Percentiles rank a stretch among this genome's conserved stretches.
Evolutionary conservation across 2,888 invertebrate species (phyloP).

Genomic region (Scaptomyza caliginosa): DNA sequence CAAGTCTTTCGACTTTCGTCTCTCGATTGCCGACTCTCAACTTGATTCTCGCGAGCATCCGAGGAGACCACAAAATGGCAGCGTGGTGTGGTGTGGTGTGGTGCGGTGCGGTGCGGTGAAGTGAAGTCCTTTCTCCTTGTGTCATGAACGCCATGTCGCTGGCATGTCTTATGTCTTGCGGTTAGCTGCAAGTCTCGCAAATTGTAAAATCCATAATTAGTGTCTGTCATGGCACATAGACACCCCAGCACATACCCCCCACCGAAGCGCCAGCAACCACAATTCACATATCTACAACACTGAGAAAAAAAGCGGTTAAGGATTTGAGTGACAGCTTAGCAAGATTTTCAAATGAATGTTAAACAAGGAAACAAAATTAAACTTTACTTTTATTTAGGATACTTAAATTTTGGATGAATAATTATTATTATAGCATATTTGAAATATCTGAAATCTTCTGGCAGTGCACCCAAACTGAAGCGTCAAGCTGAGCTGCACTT

Average conservation of each 20-base stretch:
- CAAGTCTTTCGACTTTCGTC: background rate
- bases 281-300: background rate
- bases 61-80: constrained; percentile 67
- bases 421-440: no score
- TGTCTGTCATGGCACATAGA: constrained; percentile 70
- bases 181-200: constrained; percentile 76
- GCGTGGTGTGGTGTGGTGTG: constrained; percentile 13
- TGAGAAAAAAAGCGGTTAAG: background rate
- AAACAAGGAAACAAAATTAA: background rate
- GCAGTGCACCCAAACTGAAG: constrained; percentile 1
- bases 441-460: background rate
- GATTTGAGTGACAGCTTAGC: no score
- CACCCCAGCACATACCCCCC: constrained; percentile 22
- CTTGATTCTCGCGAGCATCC: constrained; percentile 6
- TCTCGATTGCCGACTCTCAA: constrained; percentile 1
- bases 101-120: constrained; percentile 15
- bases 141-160: constrained; percentile 18
- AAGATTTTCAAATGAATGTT: background rate
- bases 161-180: constrained; percentile 66
- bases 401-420: no score
- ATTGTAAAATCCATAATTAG: constrained; percentile 77
- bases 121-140: constrained; percentile 47
- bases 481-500: constrained; percentile 28
- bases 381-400: no score
- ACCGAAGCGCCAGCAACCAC: background rate